Conservation (phyloP, 2,888 invertebrate genomes). For the Stenichneumon culpator region DNA sequence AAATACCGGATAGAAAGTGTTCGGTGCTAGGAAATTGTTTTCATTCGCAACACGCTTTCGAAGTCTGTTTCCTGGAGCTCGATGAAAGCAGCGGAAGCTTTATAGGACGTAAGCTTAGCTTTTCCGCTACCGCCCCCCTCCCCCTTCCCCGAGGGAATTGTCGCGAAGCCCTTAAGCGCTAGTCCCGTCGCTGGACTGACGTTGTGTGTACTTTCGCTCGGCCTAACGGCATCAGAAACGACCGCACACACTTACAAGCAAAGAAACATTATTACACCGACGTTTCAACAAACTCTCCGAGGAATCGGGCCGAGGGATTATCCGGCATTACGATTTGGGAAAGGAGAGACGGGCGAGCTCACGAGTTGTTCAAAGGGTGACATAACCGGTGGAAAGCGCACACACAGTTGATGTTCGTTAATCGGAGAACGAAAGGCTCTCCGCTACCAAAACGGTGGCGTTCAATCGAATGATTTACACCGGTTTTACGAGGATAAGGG, state of each 20-base stretch:
- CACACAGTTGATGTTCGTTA: constrained; percentile 33
- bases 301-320: constrained; percentile 47
- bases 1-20: background rate
- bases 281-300: constrained; percentile 36
- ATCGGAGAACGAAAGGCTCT: constrained; percentile 30
- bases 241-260: constrained; percentile 10
- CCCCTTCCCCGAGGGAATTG: constrained; percentile 22
- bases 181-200: background rate
- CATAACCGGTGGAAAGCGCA: background rate
- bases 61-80: constrained; percentile 30
- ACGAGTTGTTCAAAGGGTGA: constrained; percentile 29
- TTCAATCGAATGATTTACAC: constrained; percentile 58
- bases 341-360: background rate
- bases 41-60: constrained; percentile 22
- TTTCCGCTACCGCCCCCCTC: constrained; percentile 31
- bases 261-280: constrained; percentile 43
- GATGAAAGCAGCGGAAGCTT: constrained; percentile 12
- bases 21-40: constrained; percentile 26
- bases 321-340: constrained; percentile 57
- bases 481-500: constrained; percentile 56
- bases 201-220: background rate
- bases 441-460: constrained; percentile 29
- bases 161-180: constrained; percentile 13
- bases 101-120: constrained; percentile 16
- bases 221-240: constrained; percentile 18